Base-by-base conservation (phyloP, 1,140 invertebrate genomes). In the Dendrolimus punctatus region DNA sequence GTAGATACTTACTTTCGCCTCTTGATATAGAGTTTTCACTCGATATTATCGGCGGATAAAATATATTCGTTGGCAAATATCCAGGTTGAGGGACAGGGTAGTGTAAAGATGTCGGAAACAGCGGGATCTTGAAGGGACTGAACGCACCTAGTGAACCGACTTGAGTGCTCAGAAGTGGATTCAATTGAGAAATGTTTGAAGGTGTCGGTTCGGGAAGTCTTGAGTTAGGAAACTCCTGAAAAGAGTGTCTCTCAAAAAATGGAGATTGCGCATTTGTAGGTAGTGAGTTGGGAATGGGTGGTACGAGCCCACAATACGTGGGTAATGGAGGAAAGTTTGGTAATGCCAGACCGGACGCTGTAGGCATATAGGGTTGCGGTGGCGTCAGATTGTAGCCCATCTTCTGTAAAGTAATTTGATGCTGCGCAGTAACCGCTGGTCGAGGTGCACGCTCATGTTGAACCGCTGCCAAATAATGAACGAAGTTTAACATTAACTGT, bases 401-500 rank as follows among this genome's bases (percentile, higher is more conserved):
- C 50, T 77, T 77, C 40, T 79, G 75, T 7, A 81, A 46, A 6
- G 76, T 49, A 8, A 75, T 43, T 41, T 77, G 76, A 43, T 75
- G 74, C 5, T 74, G 74, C 4, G 61, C 67, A 53, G 87, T 71
- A 42, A 87, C 69, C 4, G 82, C 77, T 9, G 90, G 89, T 56
- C 95, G 85, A 1, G 95, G 95, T 8, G 95, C 94, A 60, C 95
- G 87, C 84, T 97, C 95, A 82, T 97, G 95, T 75, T 97, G 95
- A 5, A 97, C 95, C 57, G 95, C 95, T 97, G 89, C 59, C 80
- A 76, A 51, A 56, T 23, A 23, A 23, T 23, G 23, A 23, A 23
- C 23, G 3, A 23, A 23, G 23, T 23, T 23, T 23, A 23, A 23
- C 23, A 2, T 23, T 23, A 23, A 23, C 23, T 23, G 23, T 23